Conservation (phyloP, 2,797 vertebrate species). For the Acrossocheilus wenchowensis region DNA sequence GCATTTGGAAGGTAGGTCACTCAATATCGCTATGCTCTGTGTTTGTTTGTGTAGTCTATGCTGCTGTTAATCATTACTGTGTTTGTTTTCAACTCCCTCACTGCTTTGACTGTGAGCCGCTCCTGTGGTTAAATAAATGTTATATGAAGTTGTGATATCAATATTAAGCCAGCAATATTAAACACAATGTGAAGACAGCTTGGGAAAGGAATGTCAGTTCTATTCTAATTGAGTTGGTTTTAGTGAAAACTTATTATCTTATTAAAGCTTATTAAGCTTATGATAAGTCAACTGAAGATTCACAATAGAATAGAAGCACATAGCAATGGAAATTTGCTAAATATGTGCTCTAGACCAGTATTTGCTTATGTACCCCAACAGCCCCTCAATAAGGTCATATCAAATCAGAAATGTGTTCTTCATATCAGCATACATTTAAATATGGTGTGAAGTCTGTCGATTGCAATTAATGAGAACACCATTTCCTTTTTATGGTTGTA, state of each 20-base stretch:
- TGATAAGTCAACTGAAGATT: background rate
- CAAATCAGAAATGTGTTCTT: background rate
- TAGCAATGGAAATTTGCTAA: background rate
- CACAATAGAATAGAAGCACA: background rate
- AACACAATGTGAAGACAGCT: background rate
- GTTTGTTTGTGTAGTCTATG: slow-evolving; percentile 40
- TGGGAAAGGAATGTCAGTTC: background rate
- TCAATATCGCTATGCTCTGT: slow-evolving; percentile 23
- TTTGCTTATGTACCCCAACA: background rate
- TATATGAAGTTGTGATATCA: background rate
- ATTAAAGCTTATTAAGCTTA: too few relatives aligned
- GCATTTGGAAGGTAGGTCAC: slow-evolving; percentile 93
- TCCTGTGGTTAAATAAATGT: slow-evolving; percentile 7
- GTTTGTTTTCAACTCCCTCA: background rate
- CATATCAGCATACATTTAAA: background rate
- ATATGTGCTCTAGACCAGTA: background rate
- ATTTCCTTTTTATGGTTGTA: background rate
- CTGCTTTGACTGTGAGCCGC: background rate
- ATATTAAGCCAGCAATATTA: background rate
- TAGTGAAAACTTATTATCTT: background rate
- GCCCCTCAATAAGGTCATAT: background rate
- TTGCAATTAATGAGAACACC: background rate
- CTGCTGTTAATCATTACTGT: slow-evolving; percentile 50
- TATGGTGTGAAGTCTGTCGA: background rate
- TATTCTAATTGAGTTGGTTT: background rate